Evolutionary conservation across 2,888 invertebrate species (phyloP).

Genomic region (Torymus auratus): DNA sequence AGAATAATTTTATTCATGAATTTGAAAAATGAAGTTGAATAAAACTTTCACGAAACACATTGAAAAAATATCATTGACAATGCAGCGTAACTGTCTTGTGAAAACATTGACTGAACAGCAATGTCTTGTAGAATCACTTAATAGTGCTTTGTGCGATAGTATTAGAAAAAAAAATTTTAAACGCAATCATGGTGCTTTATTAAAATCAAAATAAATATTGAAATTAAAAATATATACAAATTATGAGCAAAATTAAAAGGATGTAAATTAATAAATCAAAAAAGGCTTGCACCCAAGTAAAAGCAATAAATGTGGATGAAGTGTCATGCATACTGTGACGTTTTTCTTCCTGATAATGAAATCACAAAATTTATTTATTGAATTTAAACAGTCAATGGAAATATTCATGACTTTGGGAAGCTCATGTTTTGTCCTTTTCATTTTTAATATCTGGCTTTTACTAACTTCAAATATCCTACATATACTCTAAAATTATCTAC

Average conservation of each 20-base stretch:
- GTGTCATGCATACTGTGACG: slow-evolving; percentile 47
- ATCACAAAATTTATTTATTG: slow-evolving; percentile 12
- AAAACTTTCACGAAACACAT: slow-evolving; percentile 2
- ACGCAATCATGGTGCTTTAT: slow-evolving; percentile 19
- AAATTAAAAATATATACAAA: slow-evolving; percentile 18
- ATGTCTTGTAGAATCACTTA: slow-evolving; percentile 35
- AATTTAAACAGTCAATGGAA: neutral
- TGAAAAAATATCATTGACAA: neutral
- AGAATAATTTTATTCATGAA: neutral
- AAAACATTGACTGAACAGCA: slow-evolving; percentile 32
- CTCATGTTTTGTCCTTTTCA: slow-evolving; percentile 55
- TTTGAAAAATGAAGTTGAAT: neutral
- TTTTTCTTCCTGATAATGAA: slow-evolving; percentile 20
- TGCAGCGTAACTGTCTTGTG: slow-evolving; percentile 28
- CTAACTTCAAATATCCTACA: slow-evolving; percentile 20
- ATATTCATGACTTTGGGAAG: slow-evolving; percentile 38
- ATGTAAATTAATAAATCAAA: slow-evolving; percentile 30
- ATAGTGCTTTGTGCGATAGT: slow-evolving; percentile 40
- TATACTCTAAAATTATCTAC: slow-evolving; percentile 35
- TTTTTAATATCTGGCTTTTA: slow-evolving; percentile 9
- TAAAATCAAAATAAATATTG: slow-evolving; percentile 7
- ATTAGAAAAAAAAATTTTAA: slow-evolving; percentile 11
- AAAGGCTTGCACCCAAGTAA: slow-evolving; percentile 43
- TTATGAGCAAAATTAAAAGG: slow-evolving; percentile 22
- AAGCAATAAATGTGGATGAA: slow-evolving; percentile 43